phyloP scores from a whole-genome alignment of 37 sponge, comb jelly and placozoan genomes.

The Diacarnus erythraeanus region DNA sequence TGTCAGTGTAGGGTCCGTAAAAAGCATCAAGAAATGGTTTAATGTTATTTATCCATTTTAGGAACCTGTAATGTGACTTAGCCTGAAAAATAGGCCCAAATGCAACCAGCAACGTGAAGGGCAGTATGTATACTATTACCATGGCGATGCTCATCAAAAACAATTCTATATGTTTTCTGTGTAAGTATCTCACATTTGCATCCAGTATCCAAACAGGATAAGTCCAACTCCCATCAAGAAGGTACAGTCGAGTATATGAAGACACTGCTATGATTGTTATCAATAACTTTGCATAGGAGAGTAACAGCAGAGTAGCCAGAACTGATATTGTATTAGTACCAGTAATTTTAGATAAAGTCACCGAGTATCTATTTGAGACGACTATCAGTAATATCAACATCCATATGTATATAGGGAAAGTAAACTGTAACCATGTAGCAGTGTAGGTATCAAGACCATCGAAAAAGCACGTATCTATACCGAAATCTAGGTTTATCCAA shows the following conservation, averaged over 20 bases:
- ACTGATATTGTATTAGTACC: slow-evolving; percentile 1
- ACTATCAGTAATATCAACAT: neutral
- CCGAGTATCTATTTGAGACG: neutral
- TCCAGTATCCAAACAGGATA: neutral
- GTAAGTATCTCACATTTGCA: slow-evolving; percentile 5
- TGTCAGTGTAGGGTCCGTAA: neutral
- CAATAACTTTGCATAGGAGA: neutral
- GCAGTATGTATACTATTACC: neutral
- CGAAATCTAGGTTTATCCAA: no score
- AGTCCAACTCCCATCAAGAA: no score
- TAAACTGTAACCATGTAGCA: neutral
- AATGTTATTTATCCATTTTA: slow-evolving; percentile 9
- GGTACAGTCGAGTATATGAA: neutral
- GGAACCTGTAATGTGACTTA: neutral
- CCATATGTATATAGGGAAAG: slow-evolving; percentile 2
- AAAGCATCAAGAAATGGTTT: slow-evolving; percentile 33
- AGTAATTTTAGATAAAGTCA: neutral
- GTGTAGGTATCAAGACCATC: neutral
- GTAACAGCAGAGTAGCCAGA: slow-evolving; percentile 11
- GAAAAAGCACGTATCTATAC: slow-evolving; percentile 5
- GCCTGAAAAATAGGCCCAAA: slow-evolving; percentile 3
- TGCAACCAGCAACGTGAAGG: slow-evolving; percentile 2
- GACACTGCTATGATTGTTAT: neutral
- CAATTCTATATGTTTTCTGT: neutral
- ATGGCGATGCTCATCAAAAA: neutral